Base-by-base conservation (phyloP, 2,797 vertebrate species). In the Clarias fuscus region DNA sequence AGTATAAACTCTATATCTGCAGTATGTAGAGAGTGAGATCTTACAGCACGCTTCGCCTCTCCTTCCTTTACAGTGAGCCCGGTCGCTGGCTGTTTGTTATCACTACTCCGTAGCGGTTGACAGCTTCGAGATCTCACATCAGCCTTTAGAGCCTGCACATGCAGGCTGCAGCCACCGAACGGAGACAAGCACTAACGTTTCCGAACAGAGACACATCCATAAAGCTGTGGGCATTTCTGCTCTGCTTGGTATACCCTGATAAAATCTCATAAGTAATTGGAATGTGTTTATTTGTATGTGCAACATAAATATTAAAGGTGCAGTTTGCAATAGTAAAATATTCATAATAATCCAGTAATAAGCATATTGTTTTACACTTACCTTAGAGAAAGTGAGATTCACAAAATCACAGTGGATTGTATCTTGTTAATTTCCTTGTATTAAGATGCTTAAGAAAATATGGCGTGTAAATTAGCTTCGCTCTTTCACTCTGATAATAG, bases 101-200 rank as follows among this genome's bases (percentile, higher is more conserved):
- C 97, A 97, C 96, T 97, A 94, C 95, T 98, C 97, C 95, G 97
- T 95, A 89, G 96, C 72, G 97, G 97, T 98, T 98, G 97, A 98
- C 96, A 92, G 95, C 95, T 76, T 96, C 94, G 95, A 96, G 96
- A 93, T 90, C 93, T 93, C 94, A 91, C 92, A 95, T 94, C 94
- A 95, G 90, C 94, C 95, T 93, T 94, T 88, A 91, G 92, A 91
- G 86, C 89, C 78, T 92, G 93, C 93, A 93, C 90, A 84, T 73
- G 48, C 84, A 59, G 56, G 15, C 75, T n/a, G 11, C 65, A 56
- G 65, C 90, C 92, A 91, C 87, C 73, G 90, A 90, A 87, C 70
- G 90, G 87, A 80, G 85, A 71, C 72, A 86, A 0, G 85, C 53
- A 40, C 64, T 62, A 65, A 3, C 7, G 65, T 58, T 48, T 0